These are phyloP conservation scores for Peromyscus nudipes DNA, from an alignment of 2,797 vertebrate species.

Conservation along the genomic window DNA sequence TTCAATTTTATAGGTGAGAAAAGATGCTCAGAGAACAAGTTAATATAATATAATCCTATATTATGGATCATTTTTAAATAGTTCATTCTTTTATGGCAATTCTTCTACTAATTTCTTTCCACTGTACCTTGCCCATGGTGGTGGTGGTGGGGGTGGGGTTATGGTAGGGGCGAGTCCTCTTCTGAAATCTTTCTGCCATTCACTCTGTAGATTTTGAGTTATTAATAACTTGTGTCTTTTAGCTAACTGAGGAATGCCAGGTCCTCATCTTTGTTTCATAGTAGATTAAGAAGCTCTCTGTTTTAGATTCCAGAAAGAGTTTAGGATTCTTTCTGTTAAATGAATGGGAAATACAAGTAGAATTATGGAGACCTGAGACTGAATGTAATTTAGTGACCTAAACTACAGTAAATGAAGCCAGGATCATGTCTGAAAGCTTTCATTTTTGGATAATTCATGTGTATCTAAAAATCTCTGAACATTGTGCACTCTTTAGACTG, in stretches of 20 bases:
- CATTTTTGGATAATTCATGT: neutral
- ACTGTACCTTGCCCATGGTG: no score
- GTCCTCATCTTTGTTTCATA: neutral
- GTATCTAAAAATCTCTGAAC: neutral
- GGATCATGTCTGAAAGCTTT: neutral
- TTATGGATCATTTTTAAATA: neutral
- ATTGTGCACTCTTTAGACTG: neutral
- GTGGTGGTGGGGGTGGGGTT: neutral
- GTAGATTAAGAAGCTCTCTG: neutral
- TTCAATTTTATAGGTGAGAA: neutral
- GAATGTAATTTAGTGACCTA: neutral
- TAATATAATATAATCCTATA: no score
- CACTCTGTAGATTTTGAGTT: neutral
- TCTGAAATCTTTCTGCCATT: neutral
- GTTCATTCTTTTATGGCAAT: neutral
- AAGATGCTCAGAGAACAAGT: neutral
- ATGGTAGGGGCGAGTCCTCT: neutral
- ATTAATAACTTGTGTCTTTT: neutral
- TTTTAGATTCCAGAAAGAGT: neutral
- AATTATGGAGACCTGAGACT: neutral
- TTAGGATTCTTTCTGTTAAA: neutral
- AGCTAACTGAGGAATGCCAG: neutral
- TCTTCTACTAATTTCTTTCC: neutral
- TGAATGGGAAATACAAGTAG: neutral
- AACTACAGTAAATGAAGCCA: neutral